phyloP scores from a whole-genome alignment of 2,113 vertebrate species.

The Andinoacara biseriatus region DNA sequence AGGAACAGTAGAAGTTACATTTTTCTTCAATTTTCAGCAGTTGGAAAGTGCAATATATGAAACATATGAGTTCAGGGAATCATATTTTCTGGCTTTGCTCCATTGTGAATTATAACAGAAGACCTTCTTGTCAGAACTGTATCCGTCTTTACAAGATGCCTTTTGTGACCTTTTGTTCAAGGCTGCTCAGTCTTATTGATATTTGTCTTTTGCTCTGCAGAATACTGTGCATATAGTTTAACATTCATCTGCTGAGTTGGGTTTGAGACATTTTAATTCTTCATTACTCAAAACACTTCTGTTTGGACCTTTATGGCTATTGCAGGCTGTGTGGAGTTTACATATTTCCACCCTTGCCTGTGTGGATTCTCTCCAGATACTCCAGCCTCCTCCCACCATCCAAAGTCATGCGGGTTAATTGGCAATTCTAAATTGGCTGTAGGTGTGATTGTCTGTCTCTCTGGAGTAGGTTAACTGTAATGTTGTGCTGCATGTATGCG shows the following conservation, averaged over 20 bases:
- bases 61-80: neutral
- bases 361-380: neutral
- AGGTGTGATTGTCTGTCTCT: too few relatives aligned
- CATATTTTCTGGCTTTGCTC: neutral
- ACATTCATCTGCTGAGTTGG: neutral
- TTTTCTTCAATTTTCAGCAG: conserved; percentile 1
- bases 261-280: neutral
- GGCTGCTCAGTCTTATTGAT: neutral
- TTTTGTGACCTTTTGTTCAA: neutral
- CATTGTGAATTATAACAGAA: neutral
- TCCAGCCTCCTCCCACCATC: too few relatives aligned
- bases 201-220: neutral
- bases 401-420: too few relatives aligned
- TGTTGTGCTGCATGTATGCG: too few relatives aligned
- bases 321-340: too few relatives aligned
- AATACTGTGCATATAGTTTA: neutral
- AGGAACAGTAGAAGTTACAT: neutral
- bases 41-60: conserved; percentile 1
- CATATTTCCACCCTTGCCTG: neutral
- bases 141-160: neutral
- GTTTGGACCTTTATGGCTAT: too few relatives aligned
- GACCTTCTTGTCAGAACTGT: neutral
- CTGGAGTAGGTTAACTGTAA: neutral
- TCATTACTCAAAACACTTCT: neutral
- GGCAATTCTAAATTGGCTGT: too few relatives aligned